A percentile compares a stretch with the other conserved stretches of the same genome.
Evolutionary conservation across 2,888 invertebrate genomes (phyloP).

Genomic region (Pyrochroa serraticornis): DNA sequence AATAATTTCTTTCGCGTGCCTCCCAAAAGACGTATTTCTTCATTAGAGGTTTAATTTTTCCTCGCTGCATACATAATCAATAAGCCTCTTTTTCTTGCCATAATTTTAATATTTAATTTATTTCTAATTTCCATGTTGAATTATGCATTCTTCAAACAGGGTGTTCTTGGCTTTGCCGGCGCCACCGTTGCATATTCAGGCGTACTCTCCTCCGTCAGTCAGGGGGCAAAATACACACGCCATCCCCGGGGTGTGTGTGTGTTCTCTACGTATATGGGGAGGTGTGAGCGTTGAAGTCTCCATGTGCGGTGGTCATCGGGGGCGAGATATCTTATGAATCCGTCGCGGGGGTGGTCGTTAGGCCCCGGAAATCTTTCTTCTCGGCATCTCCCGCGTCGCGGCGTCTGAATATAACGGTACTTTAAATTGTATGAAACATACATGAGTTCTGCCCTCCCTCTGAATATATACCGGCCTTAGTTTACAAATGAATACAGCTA

Average conservation of each 20-base stretch:
- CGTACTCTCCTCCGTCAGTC: constrained; percentile 37
- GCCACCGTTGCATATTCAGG: constrained; percentile 54
- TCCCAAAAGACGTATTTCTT: constrained; percentile 57
- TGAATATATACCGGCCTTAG: constrained; percentile 61
- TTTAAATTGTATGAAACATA: constrained; percentile 67
- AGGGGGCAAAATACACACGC: constrained; percentile 9
- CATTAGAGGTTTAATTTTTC: constrained; percentile 61
- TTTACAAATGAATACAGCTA: constrained; percentile 76
- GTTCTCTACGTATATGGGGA: constrained; percentile 32
- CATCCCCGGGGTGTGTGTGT: constrained; percentile 17
- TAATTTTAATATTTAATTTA: constrained; percentile 63
- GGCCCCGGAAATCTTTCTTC: constrained; percentile 48
- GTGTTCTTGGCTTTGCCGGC: constrained; percentile 41
- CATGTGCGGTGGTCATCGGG: constrained; percentile 29
- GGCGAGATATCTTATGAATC: constrained; percentile 16
- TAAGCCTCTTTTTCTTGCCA: constrained; percentile 57
- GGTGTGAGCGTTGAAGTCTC: constrained; percentile 44
- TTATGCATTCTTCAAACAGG: constrained; percentile 57
- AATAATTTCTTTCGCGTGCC: constrained; percentile 54
- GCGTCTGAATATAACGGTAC: constrained; percentile 58
- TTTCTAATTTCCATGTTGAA: constrained; percentile 61
- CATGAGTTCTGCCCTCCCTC: constrained; percentile 61
- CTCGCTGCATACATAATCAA: constrained; percentile 61
- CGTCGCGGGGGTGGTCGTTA: constrained; percentile 30
- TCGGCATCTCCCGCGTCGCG: constrained; percentile 45